These are phyloP conservation scores for Xiphorhynchus elegans DNA, from an alignment of 2,113 vertebrate genomes.

Conservation along the genomic window DNA sequence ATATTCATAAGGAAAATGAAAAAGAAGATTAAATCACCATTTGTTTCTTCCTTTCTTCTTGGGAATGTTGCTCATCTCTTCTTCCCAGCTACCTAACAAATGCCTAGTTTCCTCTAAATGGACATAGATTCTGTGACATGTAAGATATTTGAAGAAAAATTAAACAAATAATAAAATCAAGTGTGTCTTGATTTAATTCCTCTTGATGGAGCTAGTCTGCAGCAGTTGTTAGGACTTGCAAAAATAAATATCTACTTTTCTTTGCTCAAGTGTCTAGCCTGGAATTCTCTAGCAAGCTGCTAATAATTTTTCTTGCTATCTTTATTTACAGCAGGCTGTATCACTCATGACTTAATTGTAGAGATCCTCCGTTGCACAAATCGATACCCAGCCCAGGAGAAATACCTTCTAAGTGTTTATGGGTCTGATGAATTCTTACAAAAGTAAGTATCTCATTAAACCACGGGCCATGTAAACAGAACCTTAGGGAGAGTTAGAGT, in stretches of 20 bases:
- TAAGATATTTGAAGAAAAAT: neutral
- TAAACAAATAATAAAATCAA: neutral
- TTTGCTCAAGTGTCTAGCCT: neutral
- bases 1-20: neutral
- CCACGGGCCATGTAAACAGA: neutral
- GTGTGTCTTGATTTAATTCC: conserved; percentile 19
- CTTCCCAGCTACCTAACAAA: neutral
- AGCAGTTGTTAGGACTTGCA: neutral
- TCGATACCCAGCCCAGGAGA: conserved; percentile 19
- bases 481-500: neutral
- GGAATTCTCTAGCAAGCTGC: conserved; percentile 17
- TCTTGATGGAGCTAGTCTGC: conserved; percentile 66
- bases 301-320: conserved; percentile 46
- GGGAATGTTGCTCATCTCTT: neutral
- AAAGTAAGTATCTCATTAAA: conserved; percentile 54
- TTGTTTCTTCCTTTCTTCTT: neutral
- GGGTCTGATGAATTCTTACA: conserved; percentile 75
- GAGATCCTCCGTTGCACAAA: conserved; percentile 52
- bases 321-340: conserved; percentile 73
- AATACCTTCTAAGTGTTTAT: conserved; percentile 59
- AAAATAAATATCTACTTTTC: neutral
- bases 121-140: neutral
- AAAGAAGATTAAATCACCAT: neutral
- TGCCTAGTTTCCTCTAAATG: neutral
- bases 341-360: conserved; percentile 69